phyloP scores from a whole-genome alignment of 2,797 vertebrate species.

The Sebastes aleutianus region DNA sequence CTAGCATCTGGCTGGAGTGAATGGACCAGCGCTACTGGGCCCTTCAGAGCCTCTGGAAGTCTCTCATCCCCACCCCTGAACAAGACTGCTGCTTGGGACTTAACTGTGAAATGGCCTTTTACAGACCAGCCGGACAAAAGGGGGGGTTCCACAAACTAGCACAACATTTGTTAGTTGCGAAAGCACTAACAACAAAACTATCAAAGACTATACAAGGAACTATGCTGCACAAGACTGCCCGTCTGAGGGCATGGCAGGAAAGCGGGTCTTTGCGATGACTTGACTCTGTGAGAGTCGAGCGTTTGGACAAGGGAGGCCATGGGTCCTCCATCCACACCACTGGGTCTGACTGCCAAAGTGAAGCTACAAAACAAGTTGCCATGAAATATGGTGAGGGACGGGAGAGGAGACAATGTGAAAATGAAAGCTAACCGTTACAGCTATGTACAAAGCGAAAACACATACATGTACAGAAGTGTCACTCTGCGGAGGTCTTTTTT shows the following conservation, averaged over 20 bases:
- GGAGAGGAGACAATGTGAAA: conserved; percentile 74
- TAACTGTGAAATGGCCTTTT: conserved; percentile 79
- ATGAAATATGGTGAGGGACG: conserved; percentile 71
- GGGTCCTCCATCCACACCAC: conserved; percentile 54
- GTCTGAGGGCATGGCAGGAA: conserved; percentile 53
- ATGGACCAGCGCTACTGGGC: conserved; percentile 48
- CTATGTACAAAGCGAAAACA: conserved; percentile 76
- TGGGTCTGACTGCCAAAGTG: conserved; percentile 81
- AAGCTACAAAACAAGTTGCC: conserved; percentile 76
- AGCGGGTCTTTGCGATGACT: conserved; percentile 52
- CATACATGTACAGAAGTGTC: conserved; percentile 82
- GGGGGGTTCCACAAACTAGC: conserved; percentile 72
- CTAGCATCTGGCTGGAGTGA: conserved; percentile 76
- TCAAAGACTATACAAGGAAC: conserved; percentile 76
- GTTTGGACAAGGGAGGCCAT: conserved; percentile 59
- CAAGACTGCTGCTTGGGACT: conserved; percentile 76
- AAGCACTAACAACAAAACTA: conserved; percentile 74
- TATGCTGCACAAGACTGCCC: conserved; percentile 77
- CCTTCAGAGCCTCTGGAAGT: conserved; percentile 71
- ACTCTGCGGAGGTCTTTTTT: conserved; percentile 81
- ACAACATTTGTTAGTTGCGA: conserved; percentile 75
- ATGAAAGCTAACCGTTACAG: conserved; percentile 70
- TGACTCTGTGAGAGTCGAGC: conserved; percentile 50
- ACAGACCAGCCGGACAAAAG: conserved; percentile 72
- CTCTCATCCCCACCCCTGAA: conserved; percentile 62